phyloP scores from a whole-genome alignment of 2,113 vertebrate species.

The Sander lucioperca region DNA sequence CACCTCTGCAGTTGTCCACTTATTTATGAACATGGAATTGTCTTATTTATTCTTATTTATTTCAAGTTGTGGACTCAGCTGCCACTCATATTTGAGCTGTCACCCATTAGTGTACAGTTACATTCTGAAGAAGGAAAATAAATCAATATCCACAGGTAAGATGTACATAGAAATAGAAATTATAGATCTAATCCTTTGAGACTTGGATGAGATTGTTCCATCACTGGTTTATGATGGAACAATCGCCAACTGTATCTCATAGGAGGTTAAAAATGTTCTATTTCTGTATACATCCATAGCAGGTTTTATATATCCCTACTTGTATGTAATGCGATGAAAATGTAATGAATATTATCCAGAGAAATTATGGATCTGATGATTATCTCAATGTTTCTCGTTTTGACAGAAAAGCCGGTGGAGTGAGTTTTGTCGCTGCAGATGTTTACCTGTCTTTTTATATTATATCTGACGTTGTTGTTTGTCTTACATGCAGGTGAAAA shows the following conservation, averaged over 20 bases:
- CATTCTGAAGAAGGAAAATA: not conserved
- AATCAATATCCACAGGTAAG: slow-evolving; percentile 24
- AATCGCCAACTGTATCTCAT: slow-evolving; percentile 32
- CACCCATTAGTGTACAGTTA: slow-evolving; percentile 8
- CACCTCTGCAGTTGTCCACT: slow-evolving; percentile 25
- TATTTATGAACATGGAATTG: slow-evolving; percentile 27
- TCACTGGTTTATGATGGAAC: slow-evolving; percentile 25
- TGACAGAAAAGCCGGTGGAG: slow-evolving; percentile 37
- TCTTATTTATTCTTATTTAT: slow-evolving; percentile 32
- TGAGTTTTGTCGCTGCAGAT: slow-evolving; percentile 61
- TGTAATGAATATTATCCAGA: slow-evolving; percentile 53
- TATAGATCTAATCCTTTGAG: slow-evolving; percentile 14
- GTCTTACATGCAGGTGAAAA: slow-evolving; percentile 64
- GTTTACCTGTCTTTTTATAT: slow-evolving; percentile 71
- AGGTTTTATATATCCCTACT: slow-evolving; percentile 62
- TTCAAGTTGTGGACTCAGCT: slow-evolving; percentile 21
- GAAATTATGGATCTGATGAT: slow-evolving; percentile 33
- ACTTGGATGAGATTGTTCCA: slow-evolving; percentile 20
- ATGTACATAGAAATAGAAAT: slow-evolving; percentile 38
- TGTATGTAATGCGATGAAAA: slow-evolving; percentile 61
- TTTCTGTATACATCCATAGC: slow-evolving; percentile 49
- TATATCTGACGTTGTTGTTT: slow-evolving; percentile 52
- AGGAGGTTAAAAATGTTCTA: slow-evolving; percentile 33
- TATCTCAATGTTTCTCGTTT: slow-evolving; percentile 40
- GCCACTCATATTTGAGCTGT: slow-evolving; percentile 15